These are phyloP conservation scores for Donacobius atricapilla DNA, from an alignment of 2,113 vertebrate genomes.

Conservation along the genomic window DNA sequence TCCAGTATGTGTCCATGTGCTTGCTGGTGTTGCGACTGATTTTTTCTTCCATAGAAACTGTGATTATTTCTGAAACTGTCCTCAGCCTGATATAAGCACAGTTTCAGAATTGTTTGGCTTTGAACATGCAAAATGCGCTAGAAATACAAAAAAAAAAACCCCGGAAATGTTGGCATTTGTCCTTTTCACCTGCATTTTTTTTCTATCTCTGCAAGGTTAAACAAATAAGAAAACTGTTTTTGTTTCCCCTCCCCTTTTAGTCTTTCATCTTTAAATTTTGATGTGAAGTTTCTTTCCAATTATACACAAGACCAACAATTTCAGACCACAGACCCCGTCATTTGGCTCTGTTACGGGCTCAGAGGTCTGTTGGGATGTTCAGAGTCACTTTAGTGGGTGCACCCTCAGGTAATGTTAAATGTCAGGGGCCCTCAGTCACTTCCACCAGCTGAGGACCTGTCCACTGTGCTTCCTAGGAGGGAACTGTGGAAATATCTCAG, in stretches of 20 bases:
- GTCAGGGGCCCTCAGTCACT: neutral
- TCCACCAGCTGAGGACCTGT: neutral
- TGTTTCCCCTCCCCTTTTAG: neutral
- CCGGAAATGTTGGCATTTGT: neutral
- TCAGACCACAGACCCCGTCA: neutral
- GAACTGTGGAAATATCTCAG: neutral
- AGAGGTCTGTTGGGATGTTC: neutral
- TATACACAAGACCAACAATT: neutral
- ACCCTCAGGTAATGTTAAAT: neutral
- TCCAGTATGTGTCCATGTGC: slow-evolving; percentile 5
- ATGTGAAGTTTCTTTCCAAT: neutral
- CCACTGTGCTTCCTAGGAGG: neutral
- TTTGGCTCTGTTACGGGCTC: neutral
- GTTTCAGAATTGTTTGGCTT: neutral
- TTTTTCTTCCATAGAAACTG: neutral
- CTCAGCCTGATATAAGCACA: neutral
- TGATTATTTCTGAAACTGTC: slow-evolving; percentile 9
- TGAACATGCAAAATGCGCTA: neutral
- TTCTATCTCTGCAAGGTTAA: neutral
- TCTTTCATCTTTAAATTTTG: neutral
- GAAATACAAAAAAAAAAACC: neutral
- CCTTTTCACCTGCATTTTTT: neutral
- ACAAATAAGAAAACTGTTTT: neutral
- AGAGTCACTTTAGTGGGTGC: neutral
- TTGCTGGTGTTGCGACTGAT: neutral